These are phyloP conservation scores for Sarotherodon lohbergeri DNA, from an alignment of 2,113 vertebrate species.

Conservation along the genomic window DNA sequence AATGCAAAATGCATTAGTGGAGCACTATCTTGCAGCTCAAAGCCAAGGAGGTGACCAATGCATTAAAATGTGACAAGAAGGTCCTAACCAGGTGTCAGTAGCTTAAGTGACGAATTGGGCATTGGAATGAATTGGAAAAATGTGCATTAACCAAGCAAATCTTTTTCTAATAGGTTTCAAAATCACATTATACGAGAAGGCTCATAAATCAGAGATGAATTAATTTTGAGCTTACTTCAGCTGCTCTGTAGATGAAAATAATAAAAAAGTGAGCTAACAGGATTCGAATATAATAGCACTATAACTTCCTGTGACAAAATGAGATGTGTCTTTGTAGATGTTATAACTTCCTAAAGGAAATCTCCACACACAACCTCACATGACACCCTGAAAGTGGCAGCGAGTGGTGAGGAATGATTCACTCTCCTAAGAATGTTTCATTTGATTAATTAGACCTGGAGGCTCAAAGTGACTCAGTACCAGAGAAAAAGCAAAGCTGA, in stretches of 20 bases:
- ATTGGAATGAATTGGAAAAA: not conserved
- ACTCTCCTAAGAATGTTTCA: not conserved
- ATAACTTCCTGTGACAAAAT: not conserved
- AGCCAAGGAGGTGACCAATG: not conserved
- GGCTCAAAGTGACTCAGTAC: constrained; percentile 11
- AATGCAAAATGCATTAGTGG: not conserved
- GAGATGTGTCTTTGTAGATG: not conserved
- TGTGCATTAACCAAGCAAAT: not conserved
- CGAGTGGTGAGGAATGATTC: not conserved
- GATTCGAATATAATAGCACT: not conserved
- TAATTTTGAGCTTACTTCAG: not conserved
- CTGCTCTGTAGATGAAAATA: not conserved
- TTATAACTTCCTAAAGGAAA: not conserved
- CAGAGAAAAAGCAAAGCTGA: not conserved
- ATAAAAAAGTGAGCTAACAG: not conserved
- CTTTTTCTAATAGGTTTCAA: not conserved
- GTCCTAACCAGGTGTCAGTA: not conserved
- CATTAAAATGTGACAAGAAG: not conserved
- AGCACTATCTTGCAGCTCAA: not conserved
- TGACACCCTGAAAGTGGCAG: not conserved
- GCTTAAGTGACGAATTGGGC: not conserved
- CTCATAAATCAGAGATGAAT: not conserved
- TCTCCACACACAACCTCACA: not conserved
- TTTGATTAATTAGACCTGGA: constrained; percentile 27
- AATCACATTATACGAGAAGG: not conserved